Base-by-base conservation (phyloP, 2,113 vertebrate genomes). In the Tragelaphus scriptus region DNA sequence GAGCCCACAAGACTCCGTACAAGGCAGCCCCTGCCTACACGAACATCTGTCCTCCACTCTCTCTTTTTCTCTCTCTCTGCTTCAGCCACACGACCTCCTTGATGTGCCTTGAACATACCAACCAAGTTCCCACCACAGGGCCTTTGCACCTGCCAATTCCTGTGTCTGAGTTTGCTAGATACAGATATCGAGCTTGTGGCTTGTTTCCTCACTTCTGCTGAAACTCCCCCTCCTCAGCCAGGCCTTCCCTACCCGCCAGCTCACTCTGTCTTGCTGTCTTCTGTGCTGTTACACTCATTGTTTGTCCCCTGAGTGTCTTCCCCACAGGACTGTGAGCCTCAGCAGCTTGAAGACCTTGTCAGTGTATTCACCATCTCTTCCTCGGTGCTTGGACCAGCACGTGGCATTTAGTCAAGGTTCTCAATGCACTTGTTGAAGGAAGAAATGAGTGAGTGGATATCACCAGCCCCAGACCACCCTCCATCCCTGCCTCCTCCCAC, bases 231-330 rank as follows among this genome's bases (percentile, higher is more conserved):
- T 93, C 32, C 71, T 56, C 40, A 26, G 49, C 36, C 9, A 88
- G 19, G 30, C 56, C 58, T 85, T 49, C 56, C n/a, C 84, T 61
- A 17, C 21, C 75, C 14, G 5, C 51, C 0, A 0, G 32, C 40
- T 84, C 63, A 21, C 56, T 92, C 59, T 21, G 10, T 47, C n/a
- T 84, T 13, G 40, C 59, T 40, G 3, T 23, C 58, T 81, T 68
- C 19, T 4, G 2, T 16, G 44, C 28, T 47, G 47, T 10, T 28
- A 1, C 8, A 3, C 3, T n/a, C 28, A 4, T 6, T 47, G 3
- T 47, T 80, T 61, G 11, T 5, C 25, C 30, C 11, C 19, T 36
- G 61, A 9, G 53, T 40, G 30, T 71, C 65, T 56, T 58, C 51
- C 44, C 36, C 36, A 40, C 1, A 3, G 59, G 23, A 17, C n/a